Evolutionary conservation across 2,113 vertebrate genomes (phyloP), one percentile per base, ranked within the genome.

Genomic region (Balaenoptera acutorostrata): DNA sequence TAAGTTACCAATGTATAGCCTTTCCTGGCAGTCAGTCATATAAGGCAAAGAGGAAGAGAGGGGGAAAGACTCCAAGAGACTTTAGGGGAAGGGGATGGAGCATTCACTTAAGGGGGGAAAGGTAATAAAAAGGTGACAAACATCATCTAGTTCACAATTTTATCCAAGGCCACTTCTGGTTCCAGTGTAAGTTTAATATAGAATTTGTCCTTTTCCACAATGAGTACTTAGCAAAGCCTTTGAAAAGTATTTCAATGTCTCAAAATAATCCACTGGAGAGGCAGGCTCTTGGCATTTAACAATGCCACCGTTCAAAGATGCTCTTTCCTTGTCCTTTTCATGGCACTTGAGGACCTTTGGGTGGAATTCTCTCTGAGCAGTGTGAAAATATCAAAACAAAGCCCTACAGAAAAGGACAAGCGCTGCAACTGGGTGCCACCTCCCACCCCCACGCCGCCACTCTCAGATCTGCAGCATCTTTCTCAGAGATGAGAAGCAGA

Each of bases 271-370:
- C 96, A 89, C 95, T 80, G n/a, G 97, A 97, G 97, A 97, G 88
- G 86, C 90, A 94, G 90, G 72, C 96, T 93, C 89, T 97, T 98
- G 98, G 96, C 97, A 97, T 98, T 98, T 98, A 97, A 94, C 97
- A 93, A 89, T 80, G 81, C 66, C 94, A 77, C 90, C 81, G 72
- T 71, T 96, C 87, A 68, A 61, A 96, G 93, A 92, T 91, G 95
- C 77, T 95, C 97, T 97, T 97, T 95, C 72, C 77, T 88, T 96
- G 94, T 97, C 96, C 95, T 98, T 97, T 97, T 93, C 88, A 36
- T 44, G 77, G 94, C 66, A 93, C 93, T 96, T 75, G 91, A 93
- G 85, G 94, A 95, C 96, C 91, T 97, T 90, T 89, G 82, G 55
- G 82, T 89, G 82, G 72, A 96, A 97, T 94, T 93, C 75, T 94